A percentile compares a stretch with the other conserved stretches of the same genome.
These are phyloP conservation scores for Grammomys surdaster DNA, from an alignment of 2,113 vertebrate species.

Conservation along the genomic window DNA sequence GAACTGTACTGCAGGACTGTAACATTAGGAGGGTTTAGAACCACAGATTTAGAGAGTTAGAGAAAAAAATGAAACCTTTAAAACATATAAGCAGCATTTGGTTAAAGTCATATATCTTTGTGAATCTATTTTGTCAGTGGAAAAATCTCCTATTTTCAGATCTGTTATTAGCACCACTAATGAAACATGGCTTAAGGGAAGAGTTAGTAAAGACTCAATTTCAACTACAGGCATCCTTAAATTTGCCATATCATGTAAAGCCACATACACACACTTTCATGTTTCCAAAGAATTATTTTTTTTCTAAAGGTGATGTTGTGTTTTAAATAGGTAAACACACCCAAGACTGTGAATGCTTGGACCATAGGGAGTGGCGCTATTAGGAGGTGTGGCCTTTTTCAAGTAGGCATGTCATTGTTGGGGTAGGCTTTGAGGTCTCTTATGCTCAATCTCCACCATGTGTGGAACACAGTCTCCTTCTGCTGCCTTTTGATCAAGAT, in stretches of 20 bases:
- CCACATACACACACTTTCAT: neutral
- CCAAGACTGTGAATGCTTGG: too few relatives aligned
- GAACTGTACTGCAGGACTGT: neutral
- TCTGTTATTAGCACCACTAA: too few relatives aligned
- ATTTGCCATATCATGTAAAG: constrained; percentile 17
- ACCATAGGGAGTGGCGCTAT: too few relatives aligned
- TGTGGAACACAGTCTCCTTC: too few relatives aligned
- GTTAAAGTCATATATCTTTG: neutral
- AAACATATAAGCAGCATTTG: neutral
- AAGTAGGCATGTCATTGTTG: too few relatives aligned
- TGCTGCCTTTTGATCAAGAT: too few relatives aligned
- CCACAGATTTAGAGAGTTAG: neutral
- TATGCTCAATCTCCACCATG: too few relatives aligned
- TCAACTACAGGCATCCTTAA: constrained; percentile 17
- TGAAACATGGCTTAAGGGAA: neutral
- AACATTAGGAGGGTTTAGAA: neutral
- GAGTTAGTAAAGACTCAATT: neutral
- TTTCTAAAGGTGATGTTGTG: neutral
- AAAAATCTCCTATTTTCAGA: constrained; percentile 9
- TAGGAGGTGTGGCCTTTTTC: too few relatives aligned
- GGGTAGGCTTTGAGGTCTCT: too few relatives aligned
- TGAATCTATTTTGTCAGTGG: neutral
- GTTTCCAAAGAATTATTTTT: neutral
- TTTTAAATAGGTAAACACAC: too few relatives aligned
- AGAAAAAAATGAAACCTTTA: constrained; percentile 6